A percentile compares a stretch with the other conserved stretches of the same genome.
Conservation (phyloP, 2,113 vertebrate genomes). For the Plestiodon gilberti region DNA sequence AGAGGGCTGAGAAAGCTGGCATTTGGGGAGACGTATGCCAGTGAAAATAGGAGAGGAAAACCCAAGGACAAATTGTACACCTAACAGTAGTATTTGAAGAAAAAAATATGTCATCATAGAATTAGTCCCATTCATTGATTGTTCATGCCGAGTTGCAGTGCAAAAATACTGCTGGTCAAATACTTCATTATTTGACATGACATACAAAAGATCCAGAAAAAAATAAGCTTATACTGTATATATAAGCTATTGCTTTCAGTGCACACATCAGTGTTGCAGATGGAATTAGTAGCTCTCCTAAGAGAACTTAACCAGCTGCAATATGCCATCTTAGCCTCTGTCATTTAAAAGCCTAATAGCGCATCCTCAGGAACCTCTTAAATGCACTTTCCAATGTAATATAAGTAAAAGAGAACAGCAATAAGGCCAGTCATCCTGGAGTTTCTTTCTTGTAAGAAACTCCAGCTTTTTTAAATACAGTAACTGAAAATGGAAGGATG, state of each 20-base stretch:
- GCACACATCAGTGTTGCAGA: background rate
- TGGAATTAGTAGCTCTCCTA: background rate
- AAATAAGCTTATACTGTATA: background rate
- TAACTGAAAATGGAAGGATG: slow-evolving; percentile 44
- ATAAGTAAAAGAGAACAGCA: background rate
- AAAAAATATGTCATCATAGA: slow-evolving; percentile 5
- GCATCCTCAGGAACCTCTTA: background rate
- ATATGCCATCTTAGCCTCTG: background rate
- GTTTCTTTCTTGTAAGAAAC: slow-evolving; percentile 14
- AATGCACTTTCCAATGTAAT: background rate
- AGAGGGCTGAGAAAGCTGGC: background rate
- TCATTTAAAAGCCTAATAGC: background rate
- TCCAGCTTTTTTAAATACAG: slow-evolving; percentile 51
- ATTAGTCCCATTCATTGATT: slow-evolving; percentile 1
- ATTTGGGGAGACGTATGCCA: slow-evolving; percentile 1
- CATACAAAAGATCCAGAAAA: slow-evolving; percentile 7
- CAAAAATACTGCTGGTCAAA: background rate
- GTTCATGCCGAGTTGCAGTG: background rate
- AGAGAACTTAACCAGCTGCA: background rate
- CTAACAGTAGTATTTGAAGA: background rate
- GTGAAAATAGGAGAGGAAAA: background rate
- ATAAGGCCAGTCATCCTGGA: slow-evolving; percentile 43
- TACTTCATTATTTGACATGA: slow-evolving; percentile 11
- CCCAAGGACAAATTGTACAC: background rate
- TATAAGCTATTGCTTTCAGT: background rate